These are phyloP conservation scores for Acrossocheilus fasciatus DNA, from an alignment of 2,797 vertebrate genomes.

Conservation along the genomic window DNA sequence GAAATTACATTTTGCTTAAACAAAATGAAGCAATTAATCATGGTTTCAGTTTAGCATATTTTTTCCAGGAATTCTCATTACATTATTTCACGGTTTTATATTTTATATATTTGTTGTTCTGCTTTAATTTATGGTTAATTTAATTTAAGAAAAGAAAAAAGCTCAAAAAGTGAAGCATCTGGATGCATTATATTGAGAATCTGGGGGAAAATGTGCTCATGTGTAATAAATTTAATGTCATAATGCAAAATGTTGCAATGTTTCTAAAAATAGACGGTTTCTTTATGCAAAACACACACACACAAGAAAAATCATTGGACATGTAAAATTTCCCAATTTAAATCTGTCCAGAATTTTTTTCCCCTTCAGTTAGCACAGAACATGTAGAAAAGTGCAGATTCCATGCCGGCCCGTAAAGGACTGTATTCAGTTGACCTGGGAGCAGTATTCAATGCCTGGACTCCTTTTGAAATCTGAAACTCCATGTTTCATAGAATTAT, in stretches of 20 bases:
- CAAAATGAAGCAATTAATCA: neutral
- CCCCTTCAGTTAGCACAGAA: neutral
- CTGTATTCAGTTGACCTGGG: slow-evolving; percentile 7
- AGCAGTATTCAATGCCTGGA: neutral
- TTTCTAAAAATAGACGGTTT: neutral
- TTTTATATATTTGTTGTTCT: neutral
- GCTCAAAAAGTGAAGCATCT: neutral
- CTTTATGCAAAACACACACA: neutral
- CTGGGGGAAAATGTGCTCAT: neutral
- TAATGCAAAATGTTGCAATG: neutral
- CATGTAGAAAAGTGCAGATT: slow-evolving; percentile 17
- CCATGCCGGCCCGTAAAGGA: neutral
- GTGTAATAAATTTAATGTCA: neutral
- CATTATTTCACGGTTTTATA: neutral
- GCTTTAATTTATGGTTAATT: neutral
- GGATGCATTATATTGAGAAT: neutral
- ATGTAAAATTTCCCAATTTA: neutral
- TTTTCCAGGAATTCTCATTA: neutral
- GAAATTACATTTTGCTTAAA: neutral
- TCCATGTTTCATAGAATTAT: slow-evolving; percentile 5
- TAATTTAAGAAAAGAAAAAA: neutral
- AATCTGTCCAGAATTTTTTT: neutral
- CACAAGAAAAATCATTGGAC: neutral
- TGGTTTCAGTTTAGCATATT: neutral
- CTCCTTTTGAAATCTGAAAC: slow-evolving; percentile 30